Percentiles rank a stretch among this genome's conserved stretches.
Conservation (phyloP, 2,113 vertebrate genomes). For the Cryptotis parvus region DNA sequence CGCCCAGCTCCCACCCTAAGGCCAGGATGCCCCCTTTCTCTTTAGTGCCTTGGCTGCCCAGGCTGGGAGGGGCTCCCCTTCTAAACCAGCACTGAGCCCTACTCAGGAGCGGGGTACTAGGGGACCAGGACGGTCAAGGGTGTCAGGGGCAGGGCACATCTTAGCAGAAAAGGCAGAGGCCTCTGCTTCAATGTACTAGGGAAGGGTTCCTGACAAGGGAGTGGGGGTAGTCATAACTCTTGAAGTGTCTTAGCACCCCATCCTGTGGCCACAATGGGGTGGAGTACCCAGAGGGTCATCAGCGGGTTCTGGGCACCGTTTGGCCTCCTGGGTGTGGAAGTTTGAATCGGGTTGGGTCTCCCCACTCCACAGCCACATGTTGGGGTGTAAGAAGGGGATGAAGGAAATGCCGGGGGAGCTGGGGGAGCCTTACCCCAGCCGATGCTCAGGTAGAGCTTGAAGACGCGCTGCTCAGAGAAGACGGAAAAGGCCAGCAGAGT, state of each 20-base stretch:
- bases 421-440: constrained; percentile 94
- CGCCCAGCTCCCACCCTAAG: not conserved
- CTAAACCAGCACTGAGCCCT: not conserved
- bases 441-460: constrained; percentile 93
- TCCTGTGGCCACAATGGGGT: not conserved
- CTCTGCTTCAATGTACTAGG: not conserved
- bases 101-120: not conserved
- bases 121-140: not conserved
- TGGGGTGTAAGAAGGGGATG: rapidly evolving
- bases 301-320: not conserved
- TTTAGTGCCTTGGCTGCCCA: not conserved
- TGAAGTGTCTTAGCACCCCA: not conserved
- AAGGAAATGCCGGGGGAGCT: rapidly evolving
- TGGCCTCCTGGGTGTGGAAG: too few relatives aligned
- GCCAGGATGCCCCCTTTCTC: not conserved
- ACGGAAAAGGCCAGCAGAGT: constrained; percentile 93
- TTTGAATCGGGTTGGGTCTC: too few relatives aligned
- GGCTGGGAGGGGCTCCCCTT: not conserved
- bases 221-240: too few relatives aligned
- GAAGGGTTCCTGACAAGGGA: too few relatives aligned
- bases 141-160: too few relatives aligned
- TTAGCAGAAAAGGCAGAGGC: not conserved
- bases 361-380: not conserved
- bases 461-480: constrained; percentile 95
- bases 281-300: not conserved